A percentile compares a stretch with the other conserved stretches of the same genome.
phyloP scores from a whole-genome alignment of 2,797 vertebrate genomes.

The Hydrophis major region DNA sequence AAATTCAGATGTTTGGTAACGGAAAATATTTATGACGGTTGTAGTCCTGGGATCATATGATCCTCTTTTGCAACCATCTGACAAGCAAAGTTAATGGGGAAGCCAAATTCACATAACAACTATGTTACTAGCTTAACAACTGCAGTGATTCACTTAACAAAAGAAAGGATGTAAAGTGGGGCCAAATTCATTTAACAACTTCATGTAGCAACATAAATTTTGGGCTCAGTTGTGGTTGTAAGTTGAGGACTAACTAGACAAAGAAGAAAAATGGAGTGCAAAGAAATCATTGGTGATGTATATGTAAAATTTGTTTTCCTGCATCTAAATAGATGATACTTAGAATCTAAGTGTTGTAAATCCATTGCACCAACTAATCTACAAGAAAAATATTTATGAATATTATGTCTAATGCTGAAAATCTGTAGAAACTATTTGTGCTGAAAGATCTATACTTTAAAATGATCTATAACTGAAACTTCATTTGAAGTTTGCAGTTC shows the following conservation, averaged over 20 bases:
- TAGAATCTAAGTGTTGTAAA: neutral
- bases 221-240: neutral
- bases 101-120: neutral
- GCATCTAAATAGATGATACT: neutral
- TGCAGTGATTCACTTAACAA: neutral
- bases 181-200: neutral
- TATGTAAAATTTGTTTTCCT: neutral
- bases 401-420: neutral
- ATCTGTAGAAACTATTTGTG: neutral
- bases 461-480: constrained; percentile 31
- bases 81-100: neutral
- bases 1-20: neutral
- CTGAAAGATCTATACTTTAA: constrained; percentile 34
- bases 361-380: neutral
- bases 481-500: constrained; percentile 50
- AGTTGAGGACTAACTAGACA: neutral
- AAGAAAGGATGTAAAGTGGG: too few relatives aligned
- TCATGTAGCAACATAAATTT: neutral
- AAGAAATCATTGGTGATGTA: neutral
- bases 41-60: neutral
- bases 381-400: neutral
- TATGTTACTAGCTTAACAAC: neutral
- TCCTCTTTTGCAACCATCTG: neutral
- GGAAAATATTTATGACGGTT: neutral
- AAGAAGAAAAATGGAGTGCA: neutral